Conservation (phyloP, 2,888 invertebrate species). For the Archips xylosteana region DNA sequence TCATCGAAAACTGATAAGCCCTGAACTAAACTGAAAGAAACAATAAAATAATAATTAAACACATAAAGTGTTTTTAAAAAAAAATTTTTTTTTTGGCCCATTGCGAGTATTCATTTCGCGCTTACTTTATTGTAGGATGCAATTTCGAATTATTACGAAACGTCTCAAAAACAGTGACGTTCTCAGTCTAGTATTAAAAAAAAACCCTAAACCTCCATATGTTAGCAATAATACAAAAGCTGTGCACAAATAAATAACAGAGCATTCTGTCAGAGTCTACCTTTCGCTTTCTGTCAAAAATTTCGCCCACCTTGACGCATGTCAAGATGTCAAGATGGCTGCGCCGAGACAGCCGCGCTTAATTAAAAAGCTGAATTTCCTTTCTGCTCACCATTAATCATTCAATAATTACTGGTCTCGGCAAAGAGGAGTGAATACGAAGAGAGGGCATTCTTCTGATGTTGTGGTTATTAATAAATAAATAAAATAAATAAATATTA, state of each 20-base stretch:
- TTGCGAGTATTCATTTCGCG: no score
- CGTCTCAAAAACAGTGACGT: no score
- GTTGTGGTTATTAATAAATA: neutral
- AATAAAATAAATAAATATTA: no score
- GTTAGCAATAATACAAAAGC: neutral
- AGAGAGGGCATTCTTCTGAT: neutral
- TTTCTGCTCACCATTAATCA: conserved; percentile 43
- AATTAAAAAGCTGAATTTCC: conserved; percentile 28
- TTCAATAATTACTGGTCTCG: conserved; percentile 38
- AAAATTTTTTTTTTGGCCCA: no score
- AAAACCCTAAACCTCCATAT: no score
- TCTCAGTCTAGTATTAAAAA: no score
- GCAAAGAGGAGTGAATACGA: conserved; percentile 5
- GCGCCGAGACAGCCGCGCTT: conserved; percentile 2
- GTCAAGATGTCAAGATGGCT: conserved; percentile 4
- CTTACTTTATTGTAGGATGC: no score
- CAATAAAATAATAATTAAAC: no score
- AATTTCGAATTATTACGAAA: no score
- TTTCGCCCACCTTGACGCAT: conserved; percentile 9
- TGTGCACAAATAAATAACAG: neutral
- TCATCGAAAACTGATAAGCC: no score
- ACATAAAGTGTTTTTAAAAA: no score
- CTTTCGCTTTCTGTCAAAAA: conserved; percentile 19
- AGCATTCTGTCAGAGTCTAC: neutral
- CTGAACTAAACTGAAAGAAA: no score